Conservation (phyloP, 2,113 vertebrate species). For the Rousettus leschenaultii region DNA sequence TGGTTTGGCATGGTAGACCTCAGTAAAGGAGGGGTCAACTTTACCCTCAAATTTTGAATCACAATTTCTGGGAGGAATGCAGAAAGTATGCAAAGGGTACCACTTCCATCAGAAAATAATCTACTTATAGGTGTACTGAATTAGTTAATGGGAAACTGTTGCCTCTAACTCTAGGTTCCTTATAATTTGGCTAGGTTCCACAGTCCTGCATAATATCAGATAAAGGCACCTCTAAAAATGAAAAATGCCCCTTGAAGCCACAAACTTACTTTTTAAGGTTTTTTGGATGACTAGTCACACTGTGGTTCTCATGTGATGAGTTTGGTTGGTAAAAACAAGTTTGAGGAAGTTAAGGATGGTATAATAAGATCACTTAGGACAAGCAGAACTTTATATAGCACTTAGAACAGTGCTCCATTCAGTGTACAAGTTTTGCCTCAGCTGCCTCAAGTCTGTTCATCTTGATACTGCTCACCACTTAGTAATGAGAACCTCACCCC, state of each 20-base stretch:
- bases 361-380: not conserved
- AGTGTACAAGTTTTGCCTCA: not conserved
- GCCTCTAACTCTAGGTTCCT: not conserved
- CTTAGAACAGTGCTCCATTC: not conserved
- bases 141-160: not conserved
- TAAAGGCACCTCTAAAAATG: not conserved
- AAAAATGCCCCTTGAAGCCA: not conserved
- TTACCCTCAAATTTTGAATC: not conserved
- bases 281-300: not conserved
- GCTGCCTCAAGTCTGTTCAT: not conserved
- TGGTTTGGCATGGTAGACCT: not conserved
- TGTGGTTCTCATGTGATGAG: not conserved
- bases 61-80: not conserved
- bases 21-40: not conserved
- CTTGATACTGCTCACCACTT: not conserved
- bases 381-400: not conserved
- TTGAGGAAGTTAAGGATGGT: not conserved
- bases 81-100: not conserved
- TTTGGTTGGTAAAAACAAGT: not conserved
- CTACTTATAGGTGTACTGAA: not conserved
- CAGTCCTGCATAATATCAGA: not conserved
- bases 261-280: not conserved
- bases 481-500: not conserved
- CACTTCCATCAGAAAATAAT: not conserved
- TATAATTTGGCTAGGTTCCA: not conserved